Evolutionary conservation across 2,888 invertebrate species (phyloP).

Genomic region (Cephalotes varians): DNA sequence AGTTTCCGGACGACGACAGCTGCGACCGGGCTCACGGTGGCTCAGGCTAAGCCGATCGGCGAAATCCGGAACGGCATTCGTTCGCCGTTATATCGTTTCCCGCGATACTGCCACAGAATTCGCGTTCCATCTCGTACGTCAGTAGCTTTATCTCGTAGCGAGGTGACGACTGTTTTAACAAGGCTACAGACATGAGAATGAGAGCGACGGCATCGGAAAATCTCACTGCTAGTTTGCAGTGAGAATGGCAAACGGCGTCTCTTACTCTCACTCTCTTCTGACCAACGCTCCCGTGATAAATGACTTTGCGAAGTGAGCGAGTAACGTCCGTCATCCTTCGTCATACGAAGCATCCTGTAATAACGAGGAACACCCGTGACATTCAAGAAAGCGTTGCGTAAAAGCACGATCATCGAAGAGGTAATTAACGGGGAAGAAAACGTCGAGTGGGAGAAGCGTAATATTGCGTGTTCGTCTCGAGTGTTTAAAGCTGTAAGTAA

Average conservation of each 20-base stretch:
- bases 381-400: slow-evolving; percentile 16
- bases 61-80: slow-evolving; percentile 77
- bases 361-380: slow-evolving; percentile 40
- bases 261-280: not conserved
- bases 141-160: slow-evolving; percentile 33
- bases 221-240: not conserved
- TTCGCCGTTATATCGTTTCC: slow-evolving; percentile 66
- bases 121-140: slow-evolving; percentile 45
- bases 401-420: slow-evolving; percentile 42
- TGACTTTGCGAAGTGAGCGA: slow-evolving; percentile 42
- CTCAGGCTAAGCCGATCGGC: slow-evolving; percentile 84
- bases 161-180: slow-evolving; percentile 34
- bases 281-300: slow-evolving; percentile 30
- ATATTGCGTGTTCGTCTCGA: slow-evolving; percentile 16
- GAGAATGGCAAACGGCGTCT: not conserved
- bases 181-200: not conserved
- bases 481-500: slow-evolving; percentile 1
- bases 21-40: slow-evolving; percentile 82
- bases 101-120: slow-evolving; percentile 75
- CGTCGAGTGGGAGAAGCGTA: slow-evolving; percentile 24
- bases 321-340: slow-evolving; percentile 53
- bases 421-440: slow-evolving; percentile 32
- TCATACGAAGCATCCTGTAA: slow-evolving; percentile 28
- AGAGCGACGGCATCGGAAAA: not conserved
- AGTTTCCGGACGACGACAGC: slow-evolving; percentile 79